These are phyloP conservation scores for Fistularia commersonii DNA, from an alignment of 2,797 vertebrate species.

Conservation along the genomic window DNA sequence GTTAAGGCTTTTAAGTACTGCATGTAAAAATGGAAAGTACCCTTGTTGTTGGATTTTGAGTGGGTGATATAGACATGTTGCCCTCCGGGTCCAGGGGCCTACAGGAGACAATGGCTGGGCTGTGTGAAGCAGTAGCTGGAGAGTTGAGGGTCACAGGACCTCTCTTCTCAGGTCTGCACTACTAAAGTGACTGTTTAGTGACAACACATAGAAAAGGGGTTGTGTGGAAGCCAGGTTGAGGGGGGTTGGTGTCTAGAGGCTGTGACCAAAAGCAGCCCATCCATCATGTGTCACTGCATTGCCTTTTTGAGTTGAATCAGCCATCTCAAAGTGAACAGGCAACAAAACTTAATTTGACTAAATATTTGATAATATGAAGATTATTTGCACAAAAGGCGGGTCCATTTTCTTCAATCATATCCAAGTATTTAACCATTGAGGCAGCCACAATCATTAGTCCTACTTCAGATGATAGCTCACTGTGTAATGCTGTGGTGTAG, in stretches of 20 bases:
- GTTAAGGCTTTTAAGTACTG: conserved; percentile 72
- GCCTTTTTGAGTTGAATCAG: conserved; percentile 40
- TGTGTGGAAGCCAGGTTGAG: conserved; percentile 35
- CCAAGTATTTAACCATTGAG: conserved; percentile 11
- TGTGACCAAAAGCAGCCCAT: conserved; percentile 59
- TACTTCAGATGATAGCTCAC: not conserved
- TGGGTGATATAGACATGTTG: conserved; percentile 72
- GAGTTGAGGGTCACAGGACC: conserved; percentile 60
- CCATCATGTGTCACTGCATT: conserved; percentile 64
- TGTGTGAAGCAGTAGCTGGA: conserved; percentile 61
- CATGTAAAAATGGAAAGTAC: conserved; percentile 79
- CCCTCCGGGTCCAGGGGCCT: conserved; percentile 54
- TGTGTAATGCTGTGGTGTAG: conserved; percentile 8
- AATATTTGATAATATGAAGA: no score
- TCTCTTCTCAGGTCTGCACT: conserved; percentile 56
- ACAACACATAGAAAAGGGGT: conserved; percentile 63
- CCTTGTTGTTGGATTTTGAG: conserved; percentile 71
- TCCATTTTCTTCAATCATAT: conserved; percentile 1
- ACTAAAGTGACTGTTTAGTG: conserved; percentile 70
- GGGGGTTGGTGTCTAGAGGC: conserved; percentile 36
- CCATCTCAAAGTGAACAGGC: conserved; percentile 32
- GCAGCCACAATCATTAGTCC: not conserved
- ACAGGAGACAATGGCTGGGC: conserved; percentile 62
- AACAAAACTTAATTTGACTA: no score
- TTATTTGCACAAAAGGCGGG: no score